Evolutionary conservation across 2,888 invertebrate genomes (phyloP).

Genomic region (Willowsia nigromaculata): DNA sequence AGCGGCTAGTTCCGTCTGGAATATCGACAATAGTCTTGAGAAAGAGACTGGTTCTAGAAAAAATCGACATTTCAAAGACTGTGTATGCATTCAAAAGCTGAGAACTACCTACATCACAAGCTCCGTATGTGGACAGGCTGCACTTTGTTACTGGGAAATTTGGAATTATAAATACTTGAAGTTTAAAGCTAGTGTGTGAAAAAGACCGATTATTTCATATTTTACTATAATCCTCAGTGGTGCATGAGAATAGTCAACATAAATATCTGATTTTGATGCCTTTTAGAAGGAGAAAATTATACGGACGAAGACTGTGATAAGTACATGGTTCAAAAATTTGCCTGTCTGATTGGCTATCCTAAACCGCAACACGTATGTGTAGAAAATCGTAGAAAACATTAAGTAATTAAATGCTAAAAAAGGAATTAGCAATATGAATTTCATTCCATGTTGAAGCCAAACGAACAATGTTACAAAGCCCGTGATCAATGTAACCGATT

Average conservation of each 20-base stretch:
- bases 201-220: neutral
- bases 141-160: slow-evolving; percentile 36
- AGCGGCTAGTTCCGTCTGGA: neutral
- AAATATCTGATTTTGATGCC: too few relatives aligned
- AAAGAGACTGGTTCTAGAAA: neutral
- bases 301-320: neutral
- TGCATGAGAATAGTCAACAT: too few relatives aligned
- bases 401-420: too few relatives aligned
- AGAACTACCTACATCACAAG: slow-evolving; percentile 25
- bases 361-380: slow-evolving; percentile 15
- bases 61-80: slow-evolving; percentile 32
- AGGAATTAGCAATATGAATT: too few relatives aligned
- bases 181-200: neutral
- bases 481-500: neutral
- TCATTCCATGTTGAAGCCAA: too few relatives aligned
- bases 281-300: neutral
- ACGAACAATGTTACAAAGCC: neutral
- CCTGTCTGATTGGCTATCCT: slow-evolving; percentile 41
- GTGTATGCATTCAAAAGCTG: slow-evolving; percentile 16
- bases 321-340: slow-evolving; percentile 21
- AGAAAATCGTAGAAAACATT: too few relatives aligned
- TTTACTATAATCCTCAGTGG: too few relatives aligned
- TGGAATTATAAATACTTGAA: slow-evolving; percentile 28
- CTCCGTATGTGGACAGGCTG: slow-evolving; percentile 5
- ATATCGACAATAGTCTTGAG: neutral